A percentile compares a stretch with the other conserved stretches of the same genome.
Evolutionary conservation across 2,797 vertebrate species (phyloP).

Genomic region (Pantherophis vulpinus): DNA sequence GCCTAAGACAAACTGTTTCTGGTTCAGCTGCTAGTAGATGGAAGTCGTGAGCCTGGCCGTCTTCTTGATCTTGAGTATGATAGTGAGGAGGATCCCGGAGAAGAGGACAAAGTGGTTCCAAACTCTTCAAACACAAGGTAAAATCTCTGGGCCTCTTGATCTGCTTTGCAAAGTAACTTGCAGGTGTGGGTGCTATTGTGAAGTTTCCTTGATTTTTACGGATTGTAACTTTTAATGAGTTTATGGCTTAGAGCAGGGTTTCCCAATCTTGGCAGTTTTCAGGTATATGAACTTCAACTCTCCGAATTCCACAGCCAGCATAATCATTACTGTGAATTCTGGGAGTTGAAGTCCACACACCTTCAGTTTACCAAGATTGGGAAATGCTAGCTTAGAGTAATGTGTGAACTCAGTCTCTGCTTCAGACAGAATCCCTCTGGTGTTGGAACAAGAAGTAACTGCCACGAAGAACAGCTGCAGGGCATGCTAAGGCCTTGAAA

Average conservation of each 20-base stretch:
- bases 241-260: neutral
- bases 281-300: neutral
- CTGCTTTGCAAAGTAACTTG: neutral
- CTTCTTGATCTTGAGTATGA: slow-evolving; percentile 89
- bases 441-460: neutral
- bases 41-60: slow-evolving; percentile 76
- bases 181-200: neutral
- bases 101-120: slow-evolving; percentile 67
- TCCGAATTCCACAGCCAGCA: neutral
- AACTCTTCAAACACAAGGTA: slow-evolving; percentile 70
- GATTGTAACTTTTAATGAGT: neutral
- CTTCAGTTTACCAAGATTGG: neutral
- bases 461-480: too few species aligned
- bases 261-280: neutral
- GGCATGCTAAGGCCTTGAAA: neutral
- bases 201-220: neutral
- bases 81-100: slow-evolving; percentile 78
- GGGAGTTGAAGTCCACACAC: neutral
- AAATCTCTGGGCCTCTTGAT: neutral
- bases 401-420: neutral
- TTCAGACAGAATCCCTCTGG: neutral
- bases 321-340: neutral
- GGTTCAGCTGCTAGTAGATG: slow-evolving; percentile 65
- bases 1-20: neutral
- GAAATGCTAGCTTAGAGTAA: neutral